These are phyloP conservation scores for Falco berigora DNA, from an alignment of 2,797 vertebrate species.

Conservation along the genomic window DNA sequence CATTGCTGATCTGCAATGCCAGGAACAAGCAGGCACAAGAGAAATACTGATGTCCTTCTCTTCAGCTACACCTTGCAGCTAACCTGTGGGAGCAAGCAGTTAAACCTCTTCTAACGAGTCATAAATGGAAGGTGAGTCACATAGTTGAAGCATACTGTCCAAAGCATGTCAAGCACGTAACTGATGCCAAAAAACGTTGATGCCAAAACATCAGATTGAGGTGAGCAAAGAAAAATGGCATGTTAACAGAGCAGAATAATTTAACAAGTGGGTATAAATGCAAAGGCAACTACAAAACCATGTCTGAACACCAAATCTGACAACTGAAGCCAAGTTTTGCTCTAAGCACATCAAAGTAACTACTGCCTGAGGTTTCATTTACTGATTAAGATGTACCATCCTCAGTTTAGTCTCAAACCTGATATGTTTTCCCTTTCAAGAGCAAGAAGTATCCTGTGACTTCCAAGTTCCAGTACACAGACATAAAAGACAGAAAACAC, in stretches of 20 bases:
- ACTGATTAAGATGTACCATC: neutral
- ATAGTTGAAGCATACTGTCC: neutral
- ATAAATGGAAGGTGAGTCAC: conserved; percentile 20
- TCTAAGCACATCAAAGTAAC: neutral
- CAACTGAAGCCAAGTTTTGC: neutral
- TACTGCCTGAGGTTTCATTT: neutral
- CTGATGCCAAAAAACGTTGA: neutral
- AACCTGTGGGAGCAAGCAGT: conserved; percentile 3
- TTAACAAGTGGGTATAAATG: neutral
- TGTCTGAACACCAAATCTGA: neutral
- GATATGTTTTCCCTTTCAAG: neutral
- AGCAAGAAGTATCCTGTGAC: neutral
- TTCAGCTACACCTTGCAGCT: neutral
- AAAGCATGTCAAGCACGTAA: neutral
- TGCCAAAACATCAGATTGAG: neutral
- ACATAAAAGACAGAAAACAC: neutral
- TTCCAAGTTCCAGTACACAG: neutral
- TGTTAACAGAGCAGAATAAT: neutral
- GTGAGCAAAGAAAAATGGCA: neutral
- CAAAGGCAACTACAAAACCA: neutral
- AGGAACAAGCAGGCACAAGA: neutral
- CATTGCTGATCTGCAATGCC: neutral
- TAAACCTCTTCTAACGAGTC: conserved; percentile 23
- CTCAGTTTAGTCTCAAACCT: neutral
- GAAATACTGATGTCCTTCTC: neutral